phyloP scores from a whole-genome alignment of 2,888 invertebrate genomes.

The Eristalinus sepulchralis region DNA sequence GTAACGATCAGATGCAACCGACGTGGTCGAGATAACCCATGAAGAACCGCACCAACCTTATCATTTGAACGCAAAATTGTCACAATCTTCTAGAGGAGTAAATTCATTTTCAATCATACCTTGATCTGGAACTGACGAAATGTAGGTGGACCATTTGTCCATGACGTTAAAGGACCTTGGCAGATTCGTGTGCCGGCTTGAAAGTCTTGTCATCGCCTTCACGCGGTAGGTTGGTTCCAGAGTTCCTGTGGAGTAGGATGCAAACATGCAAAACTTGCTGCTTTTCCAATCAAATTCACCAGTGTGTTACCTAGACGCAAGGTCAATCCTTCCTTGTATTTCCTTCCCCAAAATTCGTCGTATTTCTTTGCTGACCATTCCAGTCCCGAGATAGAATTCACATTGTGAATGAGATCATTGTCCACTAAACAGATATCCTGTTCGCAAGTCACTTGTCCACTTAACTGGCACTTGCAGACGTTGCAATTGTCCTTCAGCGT shows the following conservation, averaged over 20 bases:
- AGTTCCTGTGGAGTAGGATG: slow-evolving; percentile 73
- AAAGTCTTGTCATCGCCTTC: slow-evolving; percentile 79
- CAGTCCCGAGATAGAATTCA: slow-evolving; percentile 83
- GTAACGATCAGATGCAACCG: slow-evolving; percentile 90
- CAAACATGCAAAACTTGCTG: background rate
- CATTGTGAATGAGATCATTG: slow-evolving; percentile 84
- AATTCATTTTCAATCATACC: slow-evolving; percentile 81
- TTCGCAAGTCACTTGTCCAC: slow-evolving; percentile 83
- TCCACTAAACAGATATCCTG: slow-evolving; percentile 89
- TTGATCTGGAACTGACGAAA: slow-evolving; percentile 88
- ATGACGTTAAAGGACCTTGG: slow-evolving; percentile 90
- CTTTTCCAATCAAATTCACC: background rate
- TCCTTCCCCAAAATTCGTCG: slow-evolving; percentile 91
- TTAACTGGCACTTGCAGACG: slow-evolving; percentile 84
- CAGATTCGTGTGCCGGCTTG: slow-evolving; percentile 79
- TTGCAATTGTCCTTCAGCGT: slow-evolving; percentile 86
- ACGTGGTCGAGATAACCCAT: slow-evolving; percentile 94
- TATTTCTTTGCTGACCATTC: slow-evolving; percentile 93
- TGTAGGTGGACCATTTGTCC: slow-evolving; percentile 87
- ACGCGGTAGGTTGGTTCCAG: slow-evolving; percentile 79
- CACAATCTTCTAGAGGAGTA: background rate
- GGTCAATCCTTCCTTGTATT: slow-evolving; percentile 89
- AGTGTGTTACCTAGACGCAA: slow-evolving; percentile 85
- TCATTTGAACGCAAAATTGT: background rate
- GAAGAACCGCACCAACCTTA: slow-evolving; percentile 90